phyloP scores from a whole-genome alignment of 2,113 vertebrate genomes.

The Cyprinodon variegatus region DNA sequence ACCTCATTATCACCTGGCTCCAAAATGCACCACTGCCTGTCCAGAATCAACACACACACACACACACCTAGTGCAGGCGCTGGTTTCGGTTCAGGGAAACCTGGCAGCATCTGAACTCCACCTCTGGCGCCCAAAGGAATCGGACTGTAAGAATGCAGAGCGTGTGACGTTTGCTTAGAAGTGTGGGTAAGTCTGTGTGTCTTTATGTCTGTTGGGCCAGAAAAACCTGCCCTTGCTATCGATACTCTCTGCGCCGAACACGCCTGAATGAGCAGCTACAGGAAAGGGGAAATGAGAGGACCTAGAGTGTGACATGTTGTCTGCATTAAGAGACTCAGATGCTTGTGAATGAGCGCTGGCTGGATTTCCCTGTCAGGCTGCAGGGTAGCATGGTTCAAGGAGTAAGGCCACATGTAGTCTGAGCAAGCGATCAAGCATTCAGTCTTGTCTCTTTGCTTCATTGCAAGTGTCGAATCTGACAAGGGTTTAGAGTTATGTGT shows the following conservation, averaged over 20 bases:
- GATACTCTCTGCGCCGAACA: slow-evolving; percentile 57
- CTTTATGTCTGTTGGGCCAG: slow-evolving; percentile 11
- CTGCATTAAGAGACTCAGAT: slow-evolving; percentile 44
- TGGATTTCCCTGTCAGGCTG: slow-evolving; percentile 51
- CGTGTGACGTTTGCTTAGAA: neutral
- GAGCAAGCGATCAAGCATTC: slow-evolving; percentile 47
- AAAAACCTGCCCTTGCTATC: slow-evolving; percentile 45
- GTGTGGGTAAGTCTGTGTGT: slow-evolving; percentile 13
- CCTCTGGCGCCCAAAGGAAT: slow-evolving; percentile 21
- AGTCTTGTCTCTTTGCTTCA: slow-evolving; percentile 39
- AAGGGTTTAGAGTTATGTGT: slow-evolving; percentile 40
- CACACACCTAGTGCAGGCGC: slow-evolving; percentile 25
- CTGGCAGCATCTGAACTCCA: slow-evolving; percentile 52
- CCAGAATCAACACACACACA: slow-evolving; percentile 33
- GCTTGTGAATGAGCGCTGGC: slow-evolving; percentile 22
- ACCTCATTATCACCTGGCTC: slow-evolving; percentile 63
- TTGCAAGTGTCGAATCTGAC: slow-evolving; percentile 40
- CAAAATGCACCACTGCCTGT: slow-evolving; percentile 35
- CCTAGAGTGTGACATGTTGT: slow-evolving; percentile 62
- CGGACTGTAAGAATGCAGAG: slow-evolving; percentile 22
- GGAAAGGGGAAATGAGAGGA: slow-evolving; percentile 76
- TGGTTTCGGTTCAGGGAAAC: slow-evolving; percentile 43
- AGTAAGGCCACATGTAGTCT: slow-evolving; percentile 23
- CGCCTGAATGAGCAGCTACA: slow-evolving; percentile 67
- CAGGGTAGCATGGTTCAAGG: slow-evolving; percentile 56